Conservation (phyloP, 2,113 vertebrate species). For the Conger conger region DNA sequence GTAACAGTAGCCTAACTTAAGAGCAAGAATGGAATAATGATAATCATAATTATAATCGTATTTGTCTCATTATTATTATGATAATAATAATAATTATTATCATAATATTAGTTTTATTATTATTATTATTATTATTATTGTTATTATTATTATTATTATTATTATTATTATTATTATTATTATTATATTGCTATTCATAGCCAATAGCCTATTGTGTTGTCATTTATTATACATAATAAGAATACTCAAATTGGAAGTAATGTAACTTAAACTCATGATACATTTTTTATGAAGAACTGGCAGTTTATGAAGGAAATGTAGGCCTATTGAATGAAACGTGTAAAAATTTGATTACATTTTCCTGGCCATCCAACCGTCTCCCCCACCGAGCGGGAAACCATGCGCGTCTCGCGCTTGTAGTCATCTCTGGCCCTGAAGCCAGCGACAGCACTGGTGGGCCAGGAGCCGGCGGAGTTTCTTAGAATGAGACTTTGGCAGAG, state of each 20-base stretch:
- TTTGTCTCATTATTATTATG: neutral
- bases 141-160: neutral
- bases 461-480: neutral
- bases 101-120: neutral
- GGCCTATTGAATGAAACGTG: neutral
- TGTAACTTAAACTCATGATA: neutral
- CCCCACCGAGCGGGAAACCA: neutral
- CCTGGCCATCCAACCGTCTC: neutral
- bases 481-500: slow-evolving; percentile 13
- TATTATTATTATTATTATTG: neutral
- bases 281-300: neutral
- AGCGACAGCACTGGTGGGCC: neutral
- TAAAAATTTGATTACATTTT: neutral
- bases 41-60: neutral
- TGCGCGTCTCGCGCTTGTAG: neutral
- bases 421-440: neutral
- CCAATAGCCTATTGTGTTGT: too few species aligned
- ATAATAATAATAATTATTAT: neutral
- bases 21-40: too few species aligned
- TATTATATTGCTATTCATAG: too few species aligned
- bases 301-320: neutral
- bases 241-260: neutral
- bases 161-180: neutral
- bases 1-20: too few species aligned
- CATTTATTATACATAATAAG: neutral